Evolutionary conservation across 2,113 vertebrate species (phyloP).

Genomic region (Cryptotis parvus): DNA sequence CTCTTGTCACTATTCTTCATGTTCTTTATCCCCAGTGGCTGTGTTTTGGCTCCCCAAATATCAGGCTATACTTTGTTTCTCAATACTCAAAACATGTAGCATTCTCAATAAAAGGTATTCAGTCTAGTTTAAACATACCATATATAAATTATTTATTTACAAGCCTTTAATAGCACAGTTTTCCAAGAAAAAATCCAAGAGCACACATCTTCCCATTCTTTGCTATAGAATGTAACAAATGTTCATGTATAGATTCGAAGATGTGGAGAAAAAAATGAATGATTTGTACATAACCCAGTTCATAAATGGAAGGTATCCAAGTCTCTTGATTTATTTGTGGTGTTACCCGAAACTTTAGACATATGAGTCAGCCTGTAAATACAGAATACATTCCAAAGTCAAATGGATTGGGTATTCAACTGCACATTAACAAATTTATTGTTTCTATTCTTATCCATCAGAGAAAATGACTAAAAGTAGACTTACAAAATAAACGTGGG

Average conservation of each 20-base stretch:
- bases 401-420: background rate
- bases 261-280: background rate
- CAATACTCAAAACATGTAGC: background rate
- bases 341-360: background rate
- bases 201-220: background rate
- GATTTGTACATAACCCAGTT: background rate
- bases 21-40: too few species aligned
- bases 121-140: background rate
- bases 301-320: background rate
- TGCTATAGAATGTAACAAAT: slow-evolving; percentile 1
- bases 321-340: slow-evolving; percentile 38
- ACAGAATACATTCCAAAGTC: slow-evolving; percentile 5
- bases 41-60: too few species aligned
- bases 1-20: background rate
- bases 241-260: background rate
- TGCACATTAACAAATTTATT: slow-evolving; percentile 5
- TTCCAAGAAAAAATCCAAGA: background rate
- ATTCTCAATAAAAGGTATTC: background rate
- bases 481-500: background rate
- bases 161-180: background rate
- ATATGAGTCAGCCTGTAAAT: slow-evolving; percentile 30
- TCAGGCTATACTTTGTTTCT: background rate
- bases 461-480: slow-evolving; percentile 1
- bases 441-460: slow-evolving; percentile 39
- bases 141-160: background rate